Base-by-base conservation (phyloP, 2,888 invertebrate genomes). In the Eupithecia dodoneata region DNA sequence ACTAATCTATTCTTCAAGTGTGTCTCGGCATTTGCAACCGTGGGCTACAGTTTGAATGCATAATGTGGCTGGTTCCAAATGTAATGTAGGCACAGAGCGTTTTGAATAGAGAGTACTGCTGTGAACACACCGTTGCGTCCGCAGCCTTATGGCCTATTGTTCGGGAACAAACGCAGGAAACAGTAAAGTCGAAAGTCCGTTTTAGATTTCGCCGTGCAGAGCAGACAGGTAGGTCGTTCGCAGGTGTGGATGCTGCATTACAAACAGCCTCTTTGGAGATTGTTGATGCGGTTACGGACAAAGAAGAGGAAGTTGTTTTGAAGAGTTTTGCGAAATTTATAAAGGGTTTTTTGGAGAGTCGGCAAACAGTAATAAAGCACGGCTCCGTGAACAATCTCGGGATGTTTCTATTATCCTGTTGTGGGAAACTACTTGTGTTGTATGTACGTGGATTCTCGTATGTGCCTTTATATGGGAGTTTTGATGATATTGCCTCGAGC, bases 121-220 rank as follows among this genome's bases (percentile, higher is more conserved):
- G 91, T 89, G 91, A 88, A 86, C 88, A 85, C 85, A 80, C 84
- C 80, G 84, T 85, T 85, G 88, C 89, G 88, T 86, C 86, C 82
- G 86, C 88, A 86, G 87, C 87, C 90, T 93, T 93, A 93, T 91
- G 83, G 91, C 88, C 93, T 88, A 94, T 95, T 94, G 94, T 95
- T 93, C 86, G 87, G 83, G 87, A 91, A 93, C 94, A 94, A 94
- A 93, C 90, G 91, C 93, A 94, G 95, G 95, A 95, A 94, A 94
- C 93, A 91, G 92, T 92, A 91, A 91, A 93, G 91, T 93, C 89
- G 92, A 92, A 93, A 94, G 92, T 91, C 90, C 89, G 90, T 90
- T 91, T 88, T 88, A 92, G 89, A 91, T 91, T 94, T 93, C 91
- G 91, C 91, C 85, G 90, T 90, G 89, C 93, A 91, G 92, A 87